Percentiles rank a stretch among this genome's conserved stretches.
Evolutionary conservation across 53 echinoderm and acorn worm genomes (phyloP).

Genomic region (Paracentrotus lividus): DNA sequence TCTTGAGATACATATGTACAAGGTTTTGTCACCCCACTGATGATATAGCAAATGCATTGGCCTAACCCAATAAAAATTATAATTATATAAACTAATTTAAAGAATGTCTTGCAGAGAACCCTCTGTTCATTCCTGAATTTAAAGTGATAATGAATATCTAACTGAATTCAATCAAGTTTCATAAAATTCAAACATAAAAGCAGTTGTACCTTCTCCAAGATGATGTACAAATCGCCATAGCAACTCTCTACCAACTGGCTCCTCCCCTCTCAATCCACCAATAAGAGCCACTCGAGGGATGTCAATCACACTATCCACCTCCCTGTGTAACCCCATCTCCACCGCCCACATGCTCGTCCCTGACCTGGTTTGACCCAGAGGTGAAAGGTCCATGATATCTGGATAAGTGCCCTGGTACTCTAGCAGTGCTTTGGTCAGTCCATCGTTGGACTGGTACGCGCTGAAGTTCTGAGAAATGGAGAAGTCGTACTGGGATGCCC

Average conservation of each 20-base stretch:
- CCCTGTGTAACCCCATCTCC: conserved; percentile 59
- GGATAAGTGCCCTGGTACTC: conserved; percentile 67
- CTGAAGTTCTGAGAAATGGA: conserved; percentile 79
- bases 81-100: too few species aligned
- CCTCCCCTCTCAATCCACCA: conserved; percentile 90
- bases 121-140: too few species aligned
- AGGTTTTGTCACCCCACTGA: too few species aligned
- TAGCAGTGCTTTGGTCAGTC: conserved; percentile 59
- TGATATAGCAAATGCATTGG: too few species aligned
- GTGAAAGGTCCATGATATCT: conserved; percentile 72
- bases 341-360: conserved; percentile 66
- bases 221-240: conserved; percentile 88
- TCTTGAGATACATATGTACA: too few species aligned
- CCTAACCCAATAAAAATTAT: too few species aligned
- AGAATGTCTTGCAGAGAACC: too few species aligned
- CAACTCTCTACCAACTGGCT: conserved; percentile 92
- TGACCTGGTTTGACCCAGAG: conserved; percentile 69
- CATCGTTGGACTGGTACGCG: conserved; percentile 76
- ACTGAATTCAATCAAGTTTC: too few species aligned
- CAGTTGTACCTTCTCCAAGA: conserved; percentile 83
- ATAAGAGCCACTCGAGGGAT: conserved; percentile 87
- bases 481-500: conserved; percentile 79
- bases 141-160: too few species aligned
- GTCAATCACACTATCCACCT: conserved; percentile 32
- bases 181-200: too few species aligned